phyloP scores from a whole-genome alignment of 2,888 invertebrate species.

The Drosophila eohydei region DNA sequence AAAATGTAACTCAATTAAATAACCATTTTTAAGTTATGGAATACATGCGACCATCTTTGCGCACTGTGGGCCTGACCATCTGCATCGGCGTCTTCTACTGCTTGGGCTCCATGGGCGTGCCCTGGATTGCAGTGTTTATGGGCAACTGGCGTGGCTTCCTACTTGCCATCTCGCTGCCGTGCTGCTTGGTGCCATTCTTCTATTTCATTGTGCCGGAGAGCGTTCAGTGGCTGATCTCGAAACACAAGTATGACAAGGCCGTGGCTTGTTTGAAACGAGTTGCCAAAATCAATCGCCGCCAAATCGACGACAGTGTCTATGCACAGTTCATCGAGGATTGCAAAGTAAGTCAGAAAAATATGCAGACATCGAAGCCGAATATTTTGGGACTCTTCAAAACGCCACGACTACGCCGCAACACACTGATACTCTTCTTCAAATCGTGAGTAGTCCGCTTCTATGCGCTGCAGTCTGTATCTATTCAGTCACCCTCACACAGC shows the following conservation, averaged over 20 bases:
- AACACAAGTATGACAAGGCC: slow-evolving; percentile 86
- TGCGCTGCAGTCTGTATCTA: not conserved
- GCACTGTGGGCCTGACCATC: slow-evolving; percentile 87
- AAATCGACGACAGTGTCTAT: slow-evolving; percentile 82
- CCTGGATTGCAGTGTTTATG: slow-evolving; percentile 85
- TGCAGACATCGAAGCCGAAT: slow-evolving; percentile 75
- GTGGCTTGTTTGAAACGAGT: slow-evolving; percentile 86
- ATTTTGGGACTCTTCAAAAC: slow-evolving; percentile 86
- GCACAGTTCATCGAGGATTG: slow-evolving; percentile 79
- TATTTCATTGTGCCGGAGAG: slow-evolving; percentile 87
- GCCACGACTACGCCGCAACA: slow-evolving; percentile 86
- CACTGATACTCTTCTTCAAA: slow-evolving; percentile 86
- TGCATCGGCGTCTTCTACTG: slow-evolving; percentile 87
- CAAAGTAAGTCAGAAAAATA: slow-evolving; percentile 60
- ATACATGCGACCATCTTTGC: slow-evolving; percentile 85
- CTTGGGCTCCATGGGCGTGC: slow-evolving; percentile 86
- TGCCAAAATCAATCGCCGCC: slow-evolving; percentile 86
- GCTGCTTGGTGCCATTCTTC: slow-evolving; percentile 85
- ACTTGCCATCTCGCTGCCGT: slow-evolving; percentile 86
- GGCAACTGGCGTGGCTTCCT: slow-evolving; percentile 86
- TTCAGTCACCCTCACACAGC: slow-evolving; percentile 76
- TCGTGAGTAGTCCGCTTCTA: slow-evolving; percentile 85
- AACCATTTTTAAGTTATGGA: slow-evolving; percentile 86
- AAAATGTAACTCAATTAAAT: rapidly evolving
- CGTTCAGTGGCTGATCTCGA: slow-evolving; percentile 87